Base-by-base conservation (phyloP, 2,113 vertebrate genomes). In the Pelecanoides urinatrix region DNA sequence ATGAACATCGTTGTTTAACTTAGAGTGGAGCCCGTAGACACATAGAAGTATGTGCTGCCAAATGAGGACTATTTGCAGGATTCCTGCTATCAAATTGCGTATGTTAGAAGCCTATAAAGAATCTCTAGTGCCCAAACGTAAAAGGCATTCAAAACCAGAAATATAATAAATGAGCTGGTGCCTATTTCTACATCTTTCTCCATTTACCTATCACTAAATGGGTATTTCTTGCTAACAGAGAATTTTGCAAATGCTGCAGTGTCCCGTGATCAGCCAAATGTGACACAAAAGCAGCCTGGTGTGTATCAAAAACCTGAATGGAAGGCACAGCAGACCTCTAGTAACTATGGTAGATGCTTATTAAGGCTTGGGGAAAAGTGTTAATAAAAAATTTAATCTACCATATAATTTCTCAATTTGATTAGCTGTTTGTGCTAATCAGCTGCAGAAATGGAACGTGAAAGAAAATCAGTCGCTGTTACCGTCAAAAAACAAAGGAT, bases 381-480 rank as follows among this genome's bases (percentile, higher is more conserved):
- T 91, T 96, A 86, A 95, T 96, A 63, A 96, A 86, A 94, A 89
- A 94, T 81, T 40, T 94, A 96, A 84, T 92, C 86, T 96, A 84
- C 83, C 83, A 85, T 95, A 86, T 96, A 72, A 95, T 94, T 95
- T 95, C 71, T 73, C 95, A 86, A 29, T 88, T 82, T 94, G 80
- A 97, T 97, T 93, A 90, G 74, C 67, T 88, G 62, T 74, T 95
- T 91, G 78, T 88, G 50, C 73, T 93, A 55, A 94, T 95, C 66
- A 70, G 75, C 87, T 89, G 62, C 87, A 90, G 88, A 86, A 92
- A 49, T 83, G 56, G 59, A 77, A 86, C 16, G 38, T 68, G 92
- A 72, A 83, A 91, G 66, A 58, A 86, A 80, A 83, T 59, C 71
- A 56, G 55, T 58, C 29, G 50, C 68, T 86, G 34, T 82, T 77